Evolutionary conservation across 92 coral and sea anemone genomes (phyloP), one percentile per base, ranked within the genome.

Genomic region (Porites evermanni): DNA sequence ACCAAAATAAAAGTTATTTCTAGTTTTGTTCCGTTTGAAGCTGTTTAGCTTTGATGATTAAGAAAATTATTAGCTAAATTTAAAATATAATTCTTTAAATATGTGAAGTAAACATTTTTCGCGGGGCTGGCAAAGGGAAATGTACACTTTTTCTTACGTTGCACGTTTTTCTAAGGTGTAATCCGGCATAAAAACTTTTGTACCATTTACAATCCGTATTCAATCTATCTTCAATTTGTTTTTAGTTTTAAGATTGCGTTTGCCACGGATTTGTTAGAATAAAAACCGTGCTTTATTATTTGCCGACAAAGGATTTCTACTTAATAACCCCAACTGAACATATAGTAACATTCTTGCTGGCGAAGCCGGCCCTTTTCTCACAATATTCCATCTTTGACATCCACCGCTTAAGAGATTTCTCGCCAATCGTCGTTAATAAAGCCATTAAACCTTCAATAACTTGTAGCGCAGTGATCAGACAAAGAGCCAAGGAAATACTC

Each of bases 231-330:
- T 7, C 53, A 56, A 23, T 66, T 74, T 74, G 47, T 83, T 72
- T 72, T 71, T 82, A 20, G 44, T 72, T 60, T 82, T 71, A 32
- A 51, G 24, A 44, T 61, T 80, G 60, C 86, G 70, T 20, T 73
- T 82, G 70, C 79, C 70, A 64, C 61, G 71, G 79, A 82, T 82
- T 73, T 82, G 86, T 21, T 64, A 82, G 20, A 82, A 82, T 60
- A 23, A 83, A 83, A 73, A 17, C 51, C 64, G 54, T 83, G 67
- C 64, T 47, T 83, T 38, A 38, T 38, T 38, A 38, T 38, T 38
- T 83, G 87, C 87, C 87, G 87, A 83, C 87, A 74, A 83, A 83
- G 74, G 64, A 32, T 63, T 74, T 73, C 51, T 73, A 58, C 53
- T 73, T 72, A 83, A 83, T 72, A 72, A 61, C 56, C 87, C 19